Percentiles rank a stretch among this genome's conserved stretches.
Evolutionary conservation across 1,140 invertebrate genomes (phyloP).

Genomic region (Papilio dardanus): DNA sequence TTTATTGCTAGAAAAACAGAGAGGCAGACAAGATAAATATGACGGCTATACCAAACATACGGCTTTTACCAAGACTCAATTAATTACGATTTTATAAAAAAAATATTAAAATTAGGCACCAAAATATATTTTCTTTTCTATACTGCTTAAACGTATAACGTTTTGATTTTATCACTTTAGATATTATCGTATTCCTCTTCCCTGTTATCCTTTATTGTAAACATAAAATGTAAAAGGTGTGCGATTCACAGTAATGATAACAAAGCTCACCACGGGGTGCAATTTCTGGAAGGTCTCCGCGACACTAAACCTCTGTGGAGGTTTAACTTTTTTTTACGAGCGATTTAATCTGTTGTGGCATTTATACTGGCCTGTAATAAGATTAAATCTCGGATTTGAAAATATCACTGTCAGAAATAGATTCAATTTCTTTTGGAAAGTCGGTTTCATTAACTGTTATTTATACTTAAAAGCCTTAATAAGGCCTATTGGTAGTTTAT

Average conservation of each 20-base stretch:
- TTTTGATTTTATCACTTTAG: slow-evolving; percentile 29
- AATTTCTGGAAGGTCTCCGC: slow-evolving; percentile 34
- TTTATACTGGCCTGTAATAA: slow-evolving; percentile 23
- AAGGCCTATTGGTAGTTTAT: too few relatives aligned
- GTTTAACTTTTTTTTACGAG: slow-evolving; percentile 23
- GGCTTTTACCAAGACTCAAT: too few relatives aligned
- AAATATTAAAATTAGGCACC: background rate
- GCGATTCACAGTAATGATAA: slow-evolving; percentile 34
- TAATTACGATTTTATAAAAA: too few relatives aligned
- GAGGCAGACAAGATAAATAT: too few relatives aligned
- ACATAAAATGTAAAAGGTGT: slow-evolving; percentile 30
- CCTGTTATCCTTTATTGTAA: slow-evolving; percentile 22
- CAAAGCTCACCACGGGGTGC: slow-evolving; percentile 33
- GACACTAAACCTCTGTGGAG: background rate
- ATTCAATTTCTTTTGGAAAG: too few relatives aligned
- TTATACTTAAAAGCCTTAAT: too few relatives aligned
- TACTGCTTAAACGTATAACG: background rate
- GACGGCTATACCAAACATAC: too few relatives aligned
- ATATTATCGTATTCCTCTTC: background rate
- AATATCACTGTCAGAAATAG: too few relatives aligned
- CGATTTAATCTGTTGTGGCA: slow-evolving; percentile 20
- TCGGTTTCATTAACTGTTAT: too few relatives aligned
- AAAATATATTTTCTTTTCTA: background rate
- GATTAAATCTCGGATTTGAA: background rate
- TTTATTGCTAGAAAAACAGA: background rate